Evolutionary conservation across 2,888 invertebrate species (phyloP), one percentile per base, ranked within the genome.

Genomic region (Merodon equestris): DNA sequence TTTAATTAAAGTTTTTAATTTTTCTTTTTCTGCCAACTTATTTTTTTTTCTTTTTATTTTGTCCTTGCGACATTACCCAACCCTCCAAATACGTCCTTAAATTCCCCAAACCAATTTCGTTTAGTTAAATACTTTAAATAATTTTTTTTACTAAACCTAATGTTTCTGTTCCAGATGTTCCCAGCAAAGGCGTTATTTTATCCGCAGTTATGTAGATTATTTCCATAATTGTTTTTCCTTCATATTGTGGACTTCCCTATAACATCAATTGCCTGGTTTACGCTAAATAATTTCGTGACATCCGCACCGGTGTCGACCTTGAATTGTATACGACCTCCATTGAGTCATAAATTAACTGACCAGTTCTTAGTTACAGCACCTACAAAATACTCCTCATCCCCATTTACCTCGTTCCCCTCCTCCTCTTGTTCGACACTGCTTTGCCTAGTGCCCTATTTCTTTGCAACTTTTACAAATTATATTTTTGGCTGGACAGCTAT

Each of bases 291-390:
- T 50, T 50, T 61, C n/a, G 45, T 42, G 5, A 53, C 45, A 34
- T 64, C 63, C 19, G 53, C 53, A 27, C 53, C 45, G 9, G 45
- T 54, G 17, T 64, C 45, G 14, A 64, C 63, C n/a, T 64, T 53
- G 12, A 53, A 53, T 36, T 36, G 19, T 13, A 54, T n/a, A n/a
- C 15, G 13, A 15, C 18, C 13, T 1, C 17, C 15, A 15, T 53
- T 64, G n/a, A 64, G 63, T 63, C 63, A 63, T 53, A 64, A 53
- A 54, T 54, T 15, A 13, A 54, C 54, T 2, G 36, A 54, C 54
- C 53, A 54, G 9, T 15, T 54, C 13, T 64, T n/a, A n/a, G 34
- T 34, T 14, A 64, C 64, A 38, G 38, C 45, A n/a, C 64, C 54
- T 36, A 64, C 44, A 27, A 64, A 63, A 45, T 53, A 36, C 45